A percentile compares a stretch with the other conserved stretches of the same genome.
Conservation (phyloP, 2,113 vertebrate species). For the Ptyas mucosa region DNA sequence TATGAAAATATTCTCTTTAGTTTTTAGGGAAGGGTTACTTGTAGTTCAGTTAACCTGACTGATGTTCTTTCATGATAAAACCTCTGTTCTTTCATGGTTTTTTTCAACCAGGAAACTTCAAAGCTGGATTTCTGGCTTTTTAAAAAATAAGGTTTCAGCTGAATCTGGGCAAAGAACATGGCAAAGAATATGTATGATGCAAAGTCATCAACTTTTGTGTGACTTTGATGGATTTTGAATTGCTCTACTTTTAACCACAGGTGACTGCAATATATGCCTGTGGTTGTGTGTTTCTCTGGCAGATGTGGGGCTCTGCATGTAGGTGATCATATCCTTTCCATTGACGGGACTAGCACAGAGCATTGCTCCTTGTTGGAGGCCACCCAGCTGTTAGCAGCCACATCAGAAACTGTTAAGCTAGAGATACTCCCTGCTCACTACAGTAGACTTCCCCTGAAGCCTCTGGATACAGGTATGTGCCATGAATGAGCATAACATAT, state of each 20-base stretch:
- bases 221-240: conserved; percentile 6
- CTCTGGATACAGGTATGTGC: conserved; percentile 85
- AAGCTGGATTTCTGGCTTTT: background rate
- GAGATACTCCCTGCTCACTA: conserved; percentile 90
- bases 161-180: background rate
- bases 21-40: background rate
- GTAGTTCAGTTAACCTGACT: background rate
- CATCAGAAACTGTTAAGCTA: conserved; percentile 80
- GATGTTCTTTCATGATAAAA: background rate
- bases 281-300: conserved; percentile 6
- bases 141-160: background rate
- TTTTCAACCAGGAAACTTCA: background rate
- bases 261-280: background rate
- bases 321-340: conserved; percentile 90
- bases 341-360: conserved; percentile 90
- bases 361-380: conserved; percentile 92
- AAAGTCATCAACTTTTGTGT: background rate
- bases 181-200: background rate
- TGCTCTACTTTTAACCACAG: background rate
- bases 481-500: background rate
- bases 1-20: background rate
- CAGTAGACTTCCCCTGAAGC: conserved; percentile 77
- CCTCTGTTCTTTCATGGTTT: background rate
- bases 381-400: conserved; percentile 86
- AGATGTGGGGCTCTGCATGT: conserved; percentile 87